A percentile compares a stretch with the other conserved stretches of the same genome.
These are phyloP conservation scores for Danio rerio DNA, from an alignment of 2,113 vertebrate species.

Conservation along the genomic window DNA sequence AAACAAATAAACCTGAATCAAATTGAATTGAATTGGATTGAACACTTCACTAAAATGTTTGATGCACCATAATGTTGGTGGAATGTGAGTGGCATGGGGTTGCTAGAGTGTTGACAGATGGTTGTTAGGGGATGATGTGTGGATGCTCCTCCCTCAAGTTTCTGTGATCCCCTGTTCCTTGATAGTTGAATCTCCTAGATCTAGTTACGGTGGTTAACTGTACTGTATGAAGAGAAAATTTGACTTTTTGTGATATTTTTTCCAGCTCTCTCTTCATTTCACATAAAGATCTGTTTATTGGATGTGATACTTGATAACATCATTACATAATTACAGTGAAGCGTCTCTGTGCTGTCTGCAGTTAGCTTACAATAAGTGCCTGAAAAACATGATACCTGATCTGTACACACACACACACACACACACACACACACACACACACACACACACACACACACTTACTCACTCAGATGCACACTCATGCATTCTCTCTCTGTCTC, in stretches of 20 bases:
- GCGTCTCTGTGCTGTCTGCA: constrained; percentile 21
- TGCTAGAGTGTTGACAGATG: not conserved
- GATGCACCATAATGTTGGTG: too few species aligned
- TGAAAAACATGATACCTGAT: constrained; percentile 28
- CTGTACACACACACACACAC: constrained; percentile 20
- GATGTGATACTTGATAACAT: constrained; percentile 17
- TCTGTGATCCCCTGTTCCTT: not conserved
- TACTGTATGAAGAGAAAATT: not conserved
- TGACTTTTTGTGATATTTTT: not conserved
- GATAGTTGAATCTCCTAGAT: not conserved
- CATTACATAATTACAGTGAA: constrained; percentile 26
- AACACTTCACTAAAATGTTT: too few species aligned
- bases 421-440: constrained; percentile 29
- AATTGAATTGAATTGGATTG: too few species aligned
- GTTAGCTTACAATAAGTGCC: not conserved
- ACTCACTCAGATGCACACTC: constrained; percentile 24
- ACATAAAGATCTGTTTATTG: constrained; percentile 1
- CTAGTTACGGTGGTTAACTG: not conserved
- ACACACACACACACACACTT: not conserved
- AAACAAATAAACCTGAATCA: too few species aligned
- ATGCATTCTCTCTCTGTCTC: not conserved
- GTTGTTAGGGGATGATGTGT: not conserved
- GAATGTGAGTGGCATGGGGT: not conserved
- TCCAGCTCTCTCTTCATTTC: not conserved
- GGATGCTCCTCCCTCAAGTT: not conserved